Evolutionary conservation across 2,888 invertebrate species (phyloP), one percentile per base, ranked within the genome.

Genomic region (Drosophila rellima): DNA sequence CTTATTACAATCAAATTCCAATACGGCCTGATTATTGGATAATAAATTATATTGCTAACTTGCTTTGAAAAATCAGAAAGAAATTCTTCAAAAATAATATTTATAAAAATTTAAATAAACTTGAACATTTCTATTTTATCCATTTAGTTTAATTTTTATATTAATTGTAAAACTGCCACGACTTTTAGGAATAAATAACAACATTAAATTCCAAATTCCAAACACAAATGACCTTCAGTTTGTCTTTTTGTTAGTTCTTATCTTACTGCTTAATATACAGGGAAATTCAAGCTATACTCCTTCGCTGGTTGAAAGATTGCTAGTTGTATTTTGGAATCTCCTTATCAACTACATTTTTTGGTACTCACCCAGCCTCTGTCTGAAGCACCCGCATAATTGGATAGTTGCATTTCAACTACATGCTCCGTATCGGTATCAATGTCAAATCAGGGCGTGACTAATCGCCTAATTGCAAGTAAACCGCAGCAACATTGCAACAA

Each of bases 371-470:
- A 5, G 18, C 10, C 17, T 8, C 26, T 20, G 33, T 18, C 23
- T 29, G 3, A 18, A 15, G 51, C 70, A 54, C 75, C 75, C 80
- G 75, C 74, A 74, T 74, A 20, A 40, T 57, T 55, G 70, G 48
- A 74, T 73, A 52, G 67, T 56, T 57, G 55, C 44, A 61, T 52
- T 40, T 42, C 63, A 45, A 45, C 47, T 57, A 56, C 52, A 66
- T 54, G 55, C 13, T 45, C 52, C 56, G 64, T 83, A 89, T 89
- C 55, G 64, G 65, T 83, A 89, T 89, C 88, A 75, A 80, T 88
- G 70, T 70, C 74, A 90, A 86, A 88, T 84, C 84, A 71, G 84
- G 90, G 84, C 84, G 90, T 82, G 78, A 77, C 84, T 70, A 88
- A 84, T 73, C 72, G 67, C 67, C 72, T 88, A 90, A 90, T 90